A percentile compares a stretch with the other conserved stretches of the same genome.
These are phyloP conservation scores for Vipera ursinii DNA, from an alignment of 2,797 vertebrate species.

Conservation along the genomic window DNA sequence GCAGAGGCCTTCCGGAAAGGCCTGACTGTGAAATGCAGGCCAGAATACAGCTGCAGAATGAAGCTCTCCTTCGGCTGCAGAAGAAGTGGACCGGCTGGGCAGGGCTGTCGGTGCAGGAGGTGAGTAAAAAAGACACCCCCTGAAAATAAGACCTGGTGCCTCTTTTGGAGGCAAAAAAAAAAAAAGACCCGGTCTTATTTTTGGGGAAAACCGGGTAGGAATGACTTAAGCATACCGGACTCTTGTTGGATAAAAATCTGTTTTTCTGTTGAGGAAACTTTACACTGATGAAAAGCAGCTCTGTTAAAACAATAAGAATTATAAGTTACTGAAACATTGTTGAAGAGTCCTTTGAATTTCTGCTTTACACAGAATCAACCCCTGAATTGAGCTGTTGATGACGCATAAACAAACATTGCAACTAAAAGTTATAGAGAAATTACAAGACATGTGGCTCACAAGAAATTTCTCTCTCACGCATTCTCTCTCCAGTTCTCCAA, in stretches of 20 bases:
- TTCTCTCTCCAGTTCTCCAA: not conserved
- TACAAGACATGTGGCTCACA: not conserved
- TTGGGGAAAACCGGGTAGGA: not conserved
- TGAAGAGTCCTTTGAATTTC: not conserved
- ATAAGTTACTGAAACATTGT: not conserved
- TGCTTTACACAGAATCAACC: not conserved
- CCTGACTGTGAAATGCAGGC: too few species aligned
- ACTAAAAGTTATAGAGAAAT: not conserved
- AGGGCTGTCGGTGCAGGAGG: too few species aligned
- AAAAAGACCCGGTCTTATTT: too few species aligned
- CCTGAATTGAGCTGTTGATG: not conserved
- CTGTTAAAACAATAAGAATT: not conserved
- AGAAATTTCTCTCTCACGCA: not conserved
- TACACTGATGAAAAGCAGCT: not conserved
- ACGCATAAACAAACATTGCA: not conserved
- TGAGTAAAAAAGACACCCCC: too few species aligned
- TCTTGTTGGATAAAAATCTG: not conserved
- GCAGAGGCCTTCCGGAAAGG: too few species aligned
- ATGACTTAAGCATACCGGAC: not conserved
- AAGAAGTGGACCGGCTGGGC: too few species aligned
- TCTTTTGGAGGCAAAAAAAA: too few species aligned
- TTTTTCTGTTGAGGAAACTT: not conserved
- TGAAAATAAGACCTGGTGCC: too few species aligned
- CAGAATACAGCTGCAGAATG: too few species aligned
- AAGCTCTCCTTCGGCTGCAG: too few species aligned